These are phyloP conservation scores for Smutsia temminckii DNA, from an alignment of 2,797 vertebrate species.

Conservation along the genomic window DNA sequence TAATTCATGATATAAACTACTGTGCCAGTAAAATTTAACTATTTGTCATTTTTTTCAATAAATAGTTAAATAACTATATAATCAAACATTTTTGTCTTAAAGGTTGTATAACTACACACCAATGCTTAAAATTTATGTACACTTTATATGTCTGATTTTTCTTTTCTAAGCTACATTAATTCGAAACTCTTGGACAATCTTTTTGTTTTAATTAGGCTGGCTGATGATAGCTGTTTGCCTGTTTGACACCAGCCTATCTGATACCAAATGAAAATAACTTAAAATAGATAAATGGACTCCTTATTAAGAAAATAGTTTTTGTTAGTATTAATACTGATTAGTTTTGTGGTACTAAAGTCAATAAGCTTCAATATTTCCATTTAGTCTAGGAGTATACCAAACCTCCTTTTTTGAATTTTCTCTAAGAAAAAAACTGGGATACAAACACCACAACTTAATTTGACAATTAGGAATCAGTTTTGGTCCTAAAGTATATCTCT, in stretches of 20 bases:
- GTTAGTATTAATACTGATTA: neutral
- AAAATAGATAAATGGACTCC: slow-evolving; percentile 58
- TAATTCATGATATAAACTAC: neutral
- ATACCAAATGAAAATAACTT: slow-evolving; percentile 73
- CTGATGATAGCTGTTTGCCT: slow-evolving; percentile 72
- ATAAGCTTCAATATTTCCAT: neutral
- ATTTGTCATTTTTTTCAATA: neutral
- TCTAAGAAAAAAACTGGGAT: slow-evolving; percentile 32
- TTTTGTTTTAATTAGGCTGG: slow-evolving; percentile 80
- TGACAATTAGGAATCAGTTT: slow-evolving; percentile 45
- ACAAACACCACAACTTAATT: slow-evolving; percentile 15
- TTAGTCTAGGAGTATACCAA: slow-evolving; percentile 12
- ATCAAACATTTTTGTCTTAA: neutral
- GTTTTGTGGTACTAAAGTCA: slow-evolving; percentile 36
- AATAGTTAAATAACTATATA: neutral
- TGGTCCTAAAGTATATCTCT: neutral
- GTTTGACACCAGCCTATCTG: slow-evolving; percentile 76
- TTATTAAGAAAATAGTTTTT: neutral
- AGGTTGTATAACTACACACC: neutral
- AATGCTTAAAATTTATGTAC: neutral
- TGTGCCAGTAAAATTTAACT: neutral
- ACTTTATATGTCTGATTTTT: slow-evolving; percentile 34
- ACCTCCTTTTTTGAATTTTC: slow-evolving; percentile 25
- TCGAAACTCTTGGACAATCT: slow-evolving; percentile 65
- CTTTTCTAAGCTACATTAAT: slow-evolving; percentile 23